Evolutionary conservation across 2,888 invertebrate genomes (phyloP), one percentile per base, ranked within the genome.

Genomic region (Argyra leucocephala): DNA sequence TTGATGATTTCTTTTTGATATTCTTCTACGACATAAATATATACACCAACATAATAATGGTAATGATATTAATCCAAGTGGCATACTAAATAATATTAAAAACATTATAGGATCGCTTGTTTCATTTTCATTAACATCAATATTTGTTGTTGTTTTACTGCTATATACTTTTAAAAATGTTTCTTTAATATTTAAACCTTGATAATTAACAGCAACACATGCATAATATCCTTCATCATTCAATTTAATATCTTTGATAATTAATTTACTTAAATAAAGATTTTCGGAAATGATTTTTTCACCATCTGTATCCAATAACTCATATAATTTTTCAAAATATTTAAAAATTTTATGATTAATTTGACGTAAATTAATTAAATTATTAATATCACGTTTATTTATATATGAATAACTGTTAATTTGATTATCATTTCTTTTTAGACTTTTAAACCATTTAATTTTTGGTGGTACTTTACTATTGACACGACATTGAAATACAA

Each of bases 121-220:
- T 58, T 76, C 75, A n/a, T 57, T 57, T 2, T 71, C 73, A 15
- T 65, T 68, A 21, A 59, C 66, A 60, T 67, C 68, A 62, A 76
- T 76, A 5, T 75, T 74, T n/a, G n/a, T n/a, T n/a, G n/a, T n/a
- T n/a, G n/a, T n/a, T n/a, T 2, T 67, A 48, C 6, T 48, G 5
- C 68, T 26, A 36, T 65, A 67, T 7, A 79, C 73, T 9, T 73
- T 70, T n/a, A 79, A 69, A 66, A 73, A 76, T 3, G 76, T 76
- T 63, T 80, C 78, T 1, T 75, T 70, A 59, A 77, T 75, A 62
- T 73, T 75, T 66, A 76, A 74, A 0, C 80, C 80, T 1, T 71
- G 73, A 70, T 76, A 77, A 66, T 75, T 80, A 1, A 79, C 75
- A 12, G 77, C 76, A 37, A 76, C 78, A 66, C 79, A 79, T 6